phyloP scores from a whole-genome alignment of 2,888 invertebrate species.

The Aplocera efformata region DNA sequence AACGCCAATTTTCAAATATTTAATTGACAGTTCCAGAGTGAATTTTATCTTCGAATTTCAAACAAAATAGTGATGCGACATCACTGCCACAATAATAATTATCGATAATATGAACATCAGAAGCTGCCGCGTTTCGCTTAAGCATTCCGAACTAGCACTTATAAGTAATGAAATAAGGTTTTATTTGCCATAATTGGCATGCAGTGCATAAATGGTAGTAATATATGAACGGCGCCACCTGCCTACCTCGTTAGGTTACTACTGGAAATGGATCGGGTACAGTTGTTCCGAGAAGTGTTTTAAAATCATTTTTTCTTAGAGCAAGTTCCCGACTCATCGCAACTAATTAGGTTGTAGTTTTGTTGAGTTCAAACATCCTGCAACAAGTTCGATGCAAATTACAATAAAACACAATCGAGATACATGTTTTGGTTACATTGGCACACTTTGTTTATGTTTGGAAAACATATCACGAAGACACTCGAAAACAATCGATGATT shows the following conservation, averaged over 20 bases:
- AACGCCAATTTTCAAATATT: neutral
- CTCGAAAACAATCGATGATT: too few species aligned
- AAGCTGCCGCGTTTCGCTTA: slow-evolving; percentile 6
- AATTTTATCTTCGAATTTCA: slow-evolving; percentile 14
- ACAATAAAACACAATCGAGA: too few species aligned
- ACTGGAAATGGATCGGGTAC: slow-evolving; percentile 38
- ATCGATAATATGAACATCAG: slow-evolving; percentile 18
- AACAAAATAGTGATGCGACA: slow-evolving; percentile 20
- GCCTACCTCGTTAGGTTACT: slow-evolving; percentile 46
- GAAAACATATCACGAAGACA: too few species aligned
- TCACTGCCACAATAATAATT: slow-evolving; percentile 13
- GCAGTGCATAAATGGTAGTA: slow-evolving; percentile 22
- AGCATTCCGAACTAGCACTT: slow-evolving; percentile 1
- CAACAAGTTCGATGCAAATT: too few species aligned
- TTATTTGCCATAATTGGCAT: slow-evolving; percentile 19
- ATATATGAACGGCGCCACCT: slow-evolving; percentile 43
- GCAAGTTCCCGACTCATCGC: too few species aligned
- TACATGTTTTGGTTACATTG: too few species aligned
- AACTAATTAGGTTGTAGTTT: too few species aligned
- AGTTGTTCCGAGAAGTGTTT: slow-evolving; percentile 12
- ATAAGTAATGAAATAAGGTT: slow-evolving; percentile 6
- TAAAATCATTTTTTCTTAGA: neutral
- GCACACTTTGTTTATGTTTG: too few species aligned
- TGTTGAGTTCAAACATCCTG: too few species aligned
- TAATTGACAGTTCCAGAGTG: neutral